These are phyloP conservation scores for Falco columbarius DNA, from an alignment of 2,797 vertebrate genomes.

Conservation along the genomic window DNA sequence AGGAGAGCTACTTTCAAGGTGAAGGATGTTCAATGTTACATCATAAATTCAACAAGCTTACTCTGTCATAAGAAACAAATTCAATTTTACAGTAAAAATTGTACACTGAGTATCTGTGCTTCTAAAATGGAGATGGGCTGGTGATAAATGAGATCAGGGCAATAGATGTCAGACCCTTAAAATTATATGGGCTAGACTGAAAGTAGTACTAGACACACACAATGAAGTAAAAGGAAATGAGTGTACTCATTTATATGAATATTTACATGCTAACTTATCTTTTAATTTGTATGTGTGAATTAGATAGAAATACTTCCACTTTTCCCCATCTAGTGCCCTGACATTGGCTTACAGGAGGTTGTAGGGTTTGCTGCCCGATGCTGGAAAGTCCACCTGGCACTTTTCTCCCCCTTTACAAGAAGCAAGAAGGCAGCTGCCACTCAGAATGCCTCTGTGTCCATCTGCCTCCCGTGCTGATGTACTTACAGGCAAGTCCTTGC, in stretches of 20 bases:
- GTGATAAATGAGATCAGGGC: slow-evolving; percentile 42
- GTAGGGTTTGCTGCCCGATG: background rate
- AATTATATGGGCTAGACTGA: background rate
- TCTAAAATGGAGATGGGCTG: slow-evolving; percentile 21
- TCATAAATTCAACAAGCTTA: slow-evolving; percentile 45
- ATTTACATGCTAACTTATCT: background rate
- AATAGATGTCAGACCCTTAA: slow-evolving; percentile 20
- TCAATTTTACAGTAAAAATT: slow-evolving; percentile 57
- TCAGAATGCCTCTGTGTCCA: background rate
- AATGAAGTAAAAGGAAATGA: background rate
- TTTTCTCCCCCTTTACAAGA: background rate
- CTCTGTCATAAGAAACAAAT: slow-evolving; percentile 53
- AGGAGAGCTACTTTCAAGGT: slow-evolving; percentile 24
- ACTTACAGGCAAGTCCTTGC: background rate
- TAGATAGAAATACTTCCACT: background rate
- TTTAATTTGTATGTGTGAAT: background rate
- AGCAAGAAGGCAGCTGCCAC: background rate
- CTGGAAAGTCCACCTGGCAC: background rate
- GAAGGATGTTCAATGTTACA: slow-evolving; percentile 38
- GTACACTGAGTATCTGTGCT: slow-evolving; percentile 3
- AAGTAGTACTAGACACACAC: background rate
- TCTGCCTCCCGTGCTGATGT: background rate
- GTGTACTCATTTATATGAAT: background rate
- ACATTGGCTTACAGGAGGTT: fast-evolving
- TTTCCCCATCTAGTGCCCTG: background rate